A percentile compares a stretch with the other conserved stretches of the same genome.
These are phyloP conservation scores for Carassius carassius DNA, from an alignment of 2,113 vertebrate species.

Conservation along the genomic window DNA sequence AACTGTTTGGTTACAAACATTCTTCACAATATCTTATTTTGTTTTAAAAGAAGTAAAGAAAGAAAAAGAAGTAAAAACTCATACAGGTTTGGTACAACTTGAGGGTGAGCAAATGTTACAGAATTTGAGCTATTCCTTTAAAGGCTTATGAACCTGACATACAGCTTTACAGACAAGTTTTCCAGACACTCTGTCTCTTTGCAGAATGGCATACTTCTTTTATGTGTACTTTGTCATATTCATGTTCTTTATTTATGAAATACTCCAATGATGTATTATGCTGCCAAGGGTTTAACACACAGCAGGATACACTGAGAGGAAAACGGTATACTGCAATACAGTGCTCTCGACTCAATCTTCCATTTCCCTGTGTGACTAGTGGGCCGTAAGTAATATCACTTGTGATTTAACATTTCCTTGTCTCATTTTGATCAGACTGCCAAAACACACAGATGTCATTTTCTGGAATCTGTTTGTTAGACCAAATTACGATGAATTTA, in stretches of 20 bases:
- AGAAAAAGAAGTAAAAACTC: background rate
- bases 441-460: background rate
- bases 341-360: background rate
- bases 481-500: too few species aligned
- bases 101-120: too few species aligned
- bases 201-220: background rate
- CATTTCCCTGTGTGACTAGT: background rate
- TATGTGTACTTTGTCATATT: background rate
- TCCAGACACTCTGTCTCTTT: background rate
- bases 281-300: background rate
- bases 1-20: background rate
- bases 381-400: background rate
- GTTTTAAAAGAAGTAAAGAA: background rate
- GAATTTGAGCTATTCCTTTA: too few species aligned
- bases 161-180: background rate
- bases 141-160: too few species aligned
- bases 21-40: background rate
- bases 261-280: background rate
- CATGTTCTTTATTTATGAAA: background rate
- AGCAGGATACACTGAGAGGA: background rate
- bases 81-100: background rate
- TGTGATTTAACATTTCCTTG: background rate
- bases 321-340: background rate
- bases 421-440: background rate
- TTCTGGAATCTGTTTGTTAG: too few species aligned